Evolutionary conservation across 2,888 invertebrate genomes (phyloP).

Genomic region (Spatulosminthurus flaviceps): DNA sequence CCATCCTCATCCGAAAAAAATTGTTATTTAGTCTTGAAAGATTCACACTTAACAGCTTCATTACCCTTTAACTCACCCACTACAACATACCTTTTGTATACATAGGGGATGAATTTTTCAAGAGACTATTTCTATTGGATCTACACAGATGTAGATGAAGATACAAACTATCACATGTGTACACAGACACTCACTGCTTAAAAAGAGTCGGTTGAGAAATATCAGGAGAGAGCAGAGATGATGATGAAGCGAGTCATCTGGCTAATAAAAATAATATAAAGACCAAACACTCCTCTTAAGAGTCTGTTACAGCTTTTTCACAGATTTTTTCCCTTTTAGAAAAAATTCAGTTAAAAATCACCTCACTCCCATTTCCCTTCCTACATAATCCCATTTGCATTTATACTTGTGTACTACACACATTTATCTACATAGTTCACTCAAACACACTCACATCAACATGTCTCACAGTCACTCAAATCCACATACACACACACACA

Average conservation of each 20-base stretch:
- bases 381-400: background rate
- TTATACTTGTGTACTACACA: background rate
- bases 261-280: slow-evolving; percentile 26
- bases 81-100: too few species aligned
- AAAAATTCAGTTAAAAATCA: slow-evolving; percentile 8
- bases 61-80: too few species aligned
- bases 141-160: too few species aligned
- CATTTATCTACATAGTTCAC: background rate
- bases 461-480: slow-evolving; percentile 9
- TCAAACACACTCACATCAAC: background rate
- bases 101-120: too few species aligned
- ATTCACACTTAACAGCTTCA: too few species aligned
- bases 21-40: too few species aligned
- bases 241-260: slow-evolving; percentile 26
- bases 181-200: too few species aligned
- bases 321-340: slow-evolving; percentile 11
- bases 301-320: slow-evolving; percentile 19
- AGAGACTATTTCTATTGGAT: too few species aligned
- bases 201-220: background rate
- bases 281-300: slow-evolving; percentile 24
- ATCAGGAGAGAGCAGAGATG: background rate
- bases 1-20: too few species aligned
- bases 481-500: too few species aligned
- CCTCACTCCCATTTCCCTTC: background rate
- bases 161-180: too few species aligned